Conservation (phyloP, 2,113 vertebrate species). For the Lipophrys pholis region DNA sequence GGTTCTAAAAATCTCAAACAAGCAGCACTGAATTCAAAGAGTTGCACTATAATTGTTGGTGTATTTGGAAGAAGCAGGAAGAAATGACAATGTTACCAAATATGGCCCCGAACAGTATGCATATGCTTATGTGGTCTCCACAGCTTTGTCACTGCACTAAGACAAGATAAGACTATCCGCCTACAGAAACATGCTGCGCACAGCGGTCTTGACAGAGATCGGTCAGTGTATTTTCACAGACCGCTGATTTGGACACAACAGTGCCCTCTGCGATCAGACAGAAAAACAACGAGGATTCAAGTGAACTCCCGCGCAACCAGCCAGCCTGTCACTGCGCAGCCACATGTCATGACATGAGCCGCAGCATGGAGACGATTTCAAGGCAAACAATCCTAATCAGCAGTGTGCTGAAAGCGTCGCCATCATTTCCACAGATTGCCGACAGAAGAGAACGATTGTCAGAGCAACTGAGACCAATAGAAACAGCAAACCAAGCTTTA, state of each 20-base stretch:
- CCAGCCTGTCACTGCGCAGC: constrained; percentile 42
- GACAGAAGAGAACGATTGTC: not conserved
- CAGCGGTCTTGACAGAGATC: not conserved
- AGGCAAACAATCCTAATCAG: not conserved
- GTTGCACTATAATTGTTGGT: too few relatives aligned
- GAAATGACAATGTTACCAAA: too few relatives aligned
- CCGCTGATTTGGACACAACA: constrained; percentile 24
- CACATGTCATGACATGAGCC: constrained; percentile 30
- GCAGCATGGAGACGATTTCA: not conserved
- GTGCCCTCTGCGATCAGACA: constrained; percentile 54
- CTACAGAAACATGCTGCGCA: not conserved
- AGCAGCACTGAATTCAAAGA: too few relatives aligned
- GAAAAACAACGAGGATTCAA: constrained; percentile 63
- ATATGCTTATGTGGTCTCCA: not conserved
- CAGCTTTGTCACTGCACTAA: not conserved
- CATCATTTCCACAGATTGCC: not conserved
- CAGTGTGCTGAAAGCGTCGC: not conserved
- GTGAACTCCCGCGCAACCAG: constrained; percentile 74
- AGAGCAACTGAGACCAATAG: too few relatives aligned
- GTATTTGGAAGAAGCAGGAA: too few relatives aligned
- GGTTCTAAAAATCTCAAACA: too few relatives aligned
- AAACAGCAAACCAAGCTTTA: too few relatives aligned
- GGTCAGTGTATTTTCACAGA: not conserved
- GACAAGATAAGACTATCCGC: constrained; percentile 7
- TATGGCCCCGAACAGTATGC: not conserved